Conservation (phyloP, 2,797 vertebrate species). For the Phrynocephalus vlangalii region DNA sequence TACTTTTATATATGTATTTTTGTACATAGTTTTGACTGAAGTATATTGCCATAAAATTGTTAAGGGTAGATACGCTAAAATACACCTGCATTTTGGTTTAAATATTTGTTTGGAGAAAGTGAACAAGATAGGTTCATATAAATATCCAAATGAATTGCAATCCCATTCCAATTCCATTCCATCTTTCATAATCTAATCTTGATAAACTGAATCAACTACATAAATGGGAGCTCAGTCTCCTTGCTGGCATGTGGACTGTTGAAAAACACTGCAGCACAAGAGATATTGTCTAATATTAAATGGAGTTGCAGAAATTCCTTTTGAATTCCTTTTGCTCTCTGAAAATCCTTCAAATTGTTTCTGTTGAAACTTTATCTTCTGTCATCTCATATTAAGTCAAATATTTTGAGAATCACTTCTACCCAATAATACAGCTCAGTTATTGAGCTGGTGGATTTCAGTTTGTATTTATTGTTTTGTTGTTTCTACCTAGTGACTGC, state of each 20-base stretch:
- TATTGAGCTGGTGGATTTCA: background rate
- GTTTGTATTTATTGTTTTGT: background rate
- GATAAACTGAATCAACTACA: background rate
- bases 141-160: background rate
- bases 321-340: background rate
- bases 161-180: background rate
- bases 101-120: too few relatives aligned
- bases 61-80: too few relatives aligned
- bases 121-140: background rate
- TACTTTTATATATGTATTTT: background rate
- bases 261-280: background rate
- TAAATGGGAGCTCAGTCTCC: background rate
- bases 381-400: background rate
- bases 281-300: background rate
- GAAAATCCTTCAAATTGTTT: background rate
- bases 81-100: background rate
- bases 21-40: background rate
- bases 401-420: slow-evolving; percentile 2
- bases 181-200: background rate
- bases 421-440: background rate
- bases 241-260: background rate
- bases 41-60: background rate
- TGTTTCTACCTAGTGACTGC: background rate
- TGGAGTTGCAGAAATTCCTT: background rate
- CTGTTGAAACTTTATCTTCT: background rate